phyloP scores from a whole-genome alignment of 1,140 invertebrate genomes.

The Drosophila malerkotliana region DNA sequence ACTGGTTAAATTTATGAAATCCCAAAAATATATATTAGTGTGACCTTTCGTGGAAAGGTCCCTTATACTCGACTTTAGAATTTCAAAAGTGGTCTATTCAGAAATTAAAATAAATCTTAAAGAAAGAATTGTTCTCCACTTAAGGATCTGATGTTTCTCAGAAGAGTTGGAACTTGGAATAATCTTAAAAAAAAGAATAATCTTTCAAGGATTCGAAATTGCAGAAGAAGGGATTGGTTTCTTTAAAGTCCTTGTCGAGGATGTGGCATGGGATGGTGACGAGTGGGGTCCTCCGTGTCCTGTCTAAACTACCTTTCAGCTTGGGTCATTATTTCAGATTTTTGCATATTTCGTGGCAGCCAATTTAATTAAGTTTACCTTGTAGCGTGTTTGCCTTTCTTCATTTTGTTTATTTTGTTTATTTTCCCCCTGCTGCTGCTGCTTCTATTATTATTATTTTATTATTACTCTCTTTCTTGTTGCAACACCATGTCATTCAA shows the following conservation, averaged over 20 bases:
- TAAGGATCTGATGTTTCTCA: too few species aligned
- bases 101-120: too few species aligned
- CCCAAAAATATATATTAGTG: too few species aligned
- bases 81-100: too few species aligned
- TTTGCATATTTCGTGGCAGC: conserved; percentile 5
- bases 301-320: neutral
- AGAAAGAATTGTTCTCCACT: too few species aligned
- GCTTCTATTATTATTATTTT: conserved; percentile 4
- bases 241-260: neutral
- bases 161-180: too few species aligned
- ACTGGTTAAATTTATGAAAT: too few species aligned
- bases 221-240: too few species aligned
- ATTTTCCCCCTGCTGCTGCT: neutral
- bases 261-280: neutral
- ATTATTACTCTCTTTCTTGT: neutral
- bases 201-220: too few species aligned
- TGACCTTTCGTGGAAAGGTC: too few species aligned
- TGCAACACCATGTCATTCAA: conserved; percentile 28
- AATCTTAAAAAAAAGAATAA: too few species aligned
- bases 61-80: too few species aligned
- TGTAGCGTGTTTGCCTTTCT: conserved; percentile 4
- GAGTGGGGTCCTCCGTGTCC: neutral
- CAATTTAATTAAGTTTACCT: conserved; percentile 23
- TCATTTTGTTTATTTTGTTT: conserved; percentile 13
- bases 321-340: neutral